Base-by-base conservation (phyloP, 1,140 invertebrate species). In the Sitobion miscanthi region DNA sequence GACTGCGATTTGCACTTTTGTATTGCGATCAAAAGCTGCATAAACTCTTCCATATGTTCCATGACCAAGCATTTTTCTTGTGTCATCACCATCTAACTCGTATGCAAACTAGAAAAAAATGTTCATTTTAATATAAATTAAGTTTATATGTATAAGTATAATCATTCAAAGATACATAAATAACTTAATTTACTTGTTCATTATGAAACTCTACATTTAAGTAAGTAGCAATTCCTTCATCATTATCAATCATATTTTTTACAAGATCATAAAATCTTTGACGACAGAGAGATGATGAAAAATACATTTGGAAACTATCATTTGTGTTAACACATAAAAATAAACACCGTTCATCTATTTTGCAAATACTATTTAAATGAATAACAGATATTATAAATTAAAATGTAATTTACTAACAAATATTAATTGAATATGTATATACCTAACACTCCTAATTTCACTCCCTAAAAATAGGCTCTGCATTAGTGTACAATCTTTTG, bases 281-380 rank as follows among this genome's bases (percentile, higher is more conserved):
- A 94, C 99, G 96, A 95, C 98, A 98, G 85, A 96, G 94, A 90
- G 97, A 96, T 1, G 98, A 99, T 21, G 99, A 98, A 94, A 99
- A 98, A 95, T 98, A 99, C 95, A 99, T 99, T 96, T 99, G 99
- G 96, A 99, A 99, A 96, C 99, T 99, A 95, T 99, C 98, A 95
- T 99, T 99, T 95, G 99, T 97, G 95, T 99, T 98, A 45, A 99
- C 99, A 95, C 99, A 99, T 0, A 99, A 96, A 95, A 99, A 99
- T 3, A 99, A 96, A 93, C 99, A 99, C 25, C 99, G 96, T 95
- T 99, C 98, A 95, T 99, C 99, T 91, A 99, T 96, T 95, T 99
- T 99, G 95, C 99, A 99, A 83, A 99, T 96, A 95, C 98, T 97
- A 95, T 83, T 25, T 25, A 95, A 94, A 94, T 94, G 94, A 94